phyloP scores from a whole-genome alignment of 1,140 invertebrate species.

The Plectus sambesii region DNA sequence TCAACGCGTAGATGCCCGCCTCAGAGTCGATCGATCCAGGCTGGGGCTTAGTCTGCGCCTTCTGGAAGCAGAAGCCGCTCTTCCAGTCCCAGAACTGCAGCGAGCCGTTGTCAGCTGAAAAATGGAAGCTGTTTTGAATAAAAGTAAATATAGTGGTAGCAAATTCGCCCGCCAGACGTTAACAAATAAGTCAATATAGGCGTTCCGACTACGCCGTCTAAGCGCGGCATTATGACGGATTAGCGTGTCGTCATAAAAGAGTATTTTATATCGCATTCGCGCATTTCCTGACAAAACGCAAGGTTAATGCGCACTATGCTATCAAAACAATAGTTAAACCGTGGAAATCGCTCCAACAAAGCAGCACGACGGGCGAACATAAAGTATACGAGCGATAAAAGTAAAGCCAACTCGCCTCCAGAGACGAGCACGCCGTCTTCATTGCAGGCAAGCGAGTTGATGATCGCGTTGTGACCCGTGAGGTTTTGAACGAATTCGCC shows the following conservation, averaged over 20 bases:
- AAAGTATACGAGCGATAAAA: conserved; percentile 2
- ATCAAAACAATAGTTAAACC: neutral
- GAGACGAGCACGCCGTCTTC: conserved; percentile 86
- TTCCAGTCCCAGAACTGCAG: conserved; percentile 98
- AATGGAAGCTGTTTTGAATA: too few relatives aligned
- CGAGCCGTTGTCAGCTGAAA: conserved; percentile 77
- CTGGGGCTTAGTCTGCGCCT: conserved; percentile 78
- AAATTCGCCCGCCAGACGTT: too few relatives aligned
- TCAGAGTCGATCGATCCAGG: conserved; percentile 99
- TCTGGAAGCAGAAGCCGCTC: conserved; percentile 94
- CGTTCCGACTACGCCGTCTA: too few relatives aligned
- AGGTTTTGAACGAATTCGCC: conserved; percentile 96
- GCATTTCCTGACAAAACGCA: too few relatives aligned
- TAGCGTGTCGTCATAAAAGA: too few relatives aligned
- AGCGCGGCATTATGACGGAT: too few relatives aligned
- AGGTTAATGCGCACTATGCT: too few relatives aligned
- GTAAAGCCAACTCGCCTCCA: conserved; percentile 56
- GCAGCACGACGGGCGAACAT: conserved; percentile 11
- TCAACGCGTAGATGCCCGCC: conserved; percentile 87
- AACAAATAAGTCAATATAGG: too few relatives aligned
- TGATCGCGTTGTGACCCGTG: conserved; percentile 89
- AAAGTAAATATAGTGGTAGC: too few relatives aligned
- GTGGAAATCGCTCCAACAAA: too few relatives aligned
- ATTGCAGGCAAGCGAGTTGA: conserved; percentile 90
- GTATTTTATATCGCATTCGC: too few relatives aligned